These are phyloP conservation scores for Oryctes rhinoceros DNA, from an alignment of 1,140 invertebrate genomes.

Conservation along the genomic window DNA sequence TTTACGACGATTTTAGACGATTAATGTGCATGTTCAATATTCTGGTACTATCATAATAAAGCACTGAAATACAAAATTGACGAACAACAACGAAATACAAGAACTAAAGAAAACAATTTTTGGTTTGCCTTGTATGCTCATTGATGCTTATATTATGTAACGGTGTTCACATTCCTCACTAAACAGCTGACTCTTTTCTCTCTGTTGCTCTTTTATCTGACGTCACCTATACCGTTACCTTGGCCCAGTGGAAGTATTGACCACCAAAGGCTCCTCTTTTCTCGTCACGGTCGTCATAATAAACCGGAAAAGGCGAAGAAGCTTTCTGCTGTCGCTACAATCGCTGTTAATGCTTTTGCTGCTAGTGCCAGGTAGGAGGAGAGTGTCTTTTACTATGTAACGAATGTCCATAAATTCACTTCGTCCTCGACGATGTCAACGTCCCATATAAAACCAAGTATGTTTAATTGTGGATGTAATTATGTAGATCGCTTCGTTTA, in stretches of 20 bases:
- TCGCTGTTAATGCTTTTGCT: neutral
- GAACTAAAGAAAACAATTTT: constrained; percentile 23
- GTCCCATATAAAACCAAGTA: neutral
- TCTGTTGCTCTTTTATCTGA: constrained; percentile 44
- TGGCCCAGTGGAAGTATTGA: constrained; percentile 52
- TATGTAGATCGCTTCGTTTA: neutral
- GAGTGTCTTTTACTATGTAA: neutral
- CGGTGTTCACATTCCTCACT: constrained; percentile 52
- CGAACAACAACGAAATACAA: neutral
- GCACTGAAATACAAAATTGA: neutral
- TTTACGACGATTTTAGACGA: too few species aligned
- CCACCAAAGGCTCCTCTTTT: constrained; percentile 23
- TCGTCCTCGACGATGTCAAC: constrained; percentile 14
- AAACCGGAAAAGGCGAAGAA: constrained; percentile 31
- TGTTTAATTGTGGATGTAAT: constrained; percentile 21
- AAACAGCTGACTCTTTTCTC: constrained; percentile 51
- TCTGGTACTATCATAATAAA: too few species aligned
- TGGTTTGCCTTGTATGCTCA: constrained; percentile 17
- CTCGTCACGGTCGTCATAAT: constrained; percentile 26
- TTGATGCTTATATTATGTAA: constrained; percentile 50
- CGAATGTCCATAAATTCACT: neutral
- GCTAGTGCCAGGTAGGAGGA: neutral
- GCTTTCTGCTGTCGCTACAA: constrained; percentile 16
- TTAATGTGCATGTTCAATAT: too few species aligned
- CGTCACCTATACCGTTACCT: constrained; percentile 54